These are phyloP conservation scores for Archips xylosteana DNA, from an alignment of 2,888 invertebrate species.

Conservation along the genomic window DNA sequence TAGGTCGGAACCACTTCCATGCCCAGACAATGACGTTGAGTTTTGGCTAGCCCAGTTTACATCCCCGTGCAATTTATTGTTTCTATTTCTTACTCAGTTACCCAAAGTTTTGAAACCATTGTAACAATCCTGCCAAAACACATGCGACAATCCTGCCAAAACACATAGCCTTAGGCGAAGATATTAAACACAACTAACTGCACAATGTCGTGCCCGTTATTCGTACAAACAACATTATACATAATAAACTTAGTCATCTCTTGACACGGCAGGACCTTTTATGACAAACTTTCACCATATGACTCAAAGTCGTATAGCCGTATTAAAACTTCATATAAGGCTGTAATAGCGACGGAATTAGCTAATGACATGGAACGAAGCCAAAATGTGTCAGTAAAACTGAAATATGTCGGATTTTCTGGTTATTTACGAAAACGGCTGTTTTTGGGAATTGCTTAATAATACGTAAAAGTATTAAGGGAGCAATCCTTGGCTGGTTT, in stretches of 20 bases:
- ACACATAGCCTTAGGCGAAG: not conserved
- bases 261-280: slow-evolving; percentile 28
- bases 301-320: slow-evolving; percentile 14
- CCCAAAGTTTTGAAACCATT: too few relatives aligned
- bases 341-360: slow-evolving; percentile 36
- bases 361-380: slow-evolving; percentile 54
- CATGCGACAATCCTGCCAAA: not conserved
- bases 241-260: slow-evolving; percentile 30
- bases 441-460: slow-evolving; percentile 6
- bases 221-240: slow-evolving; percentile 2
- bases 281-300: slow-evolving; percentile 27
- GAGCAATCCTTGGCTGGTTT: slow-evolving; percentile 17
- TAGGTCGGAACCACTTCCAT: too few relatives aligned
- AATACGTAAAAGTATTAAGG: slow-evolving; percentile 24
- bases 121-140: too few relatives aligned
- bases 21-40: too few relatives aligned
- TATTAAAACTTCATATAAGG: slow-evolving; percentile 24
- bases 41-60: too few relatives aligned
- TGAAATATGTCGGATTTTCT: slow-evolving; percentile 10
- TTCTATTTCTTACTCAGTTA: too few relatives aligned
- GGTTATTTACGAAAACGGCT: slow-evolving; percentile 28
- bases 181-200: slow-evolving; percentile 28
- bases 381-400: slow-evolving; percentile 47
- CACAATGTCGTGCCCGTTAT: slow-evolving; percentile 33
- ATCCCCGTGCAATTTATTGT: too few relatives aligned